phyloP scores from a whole-genome alignment of 2,797 vertebrate genomes.

The Carapus acus region DNA sequence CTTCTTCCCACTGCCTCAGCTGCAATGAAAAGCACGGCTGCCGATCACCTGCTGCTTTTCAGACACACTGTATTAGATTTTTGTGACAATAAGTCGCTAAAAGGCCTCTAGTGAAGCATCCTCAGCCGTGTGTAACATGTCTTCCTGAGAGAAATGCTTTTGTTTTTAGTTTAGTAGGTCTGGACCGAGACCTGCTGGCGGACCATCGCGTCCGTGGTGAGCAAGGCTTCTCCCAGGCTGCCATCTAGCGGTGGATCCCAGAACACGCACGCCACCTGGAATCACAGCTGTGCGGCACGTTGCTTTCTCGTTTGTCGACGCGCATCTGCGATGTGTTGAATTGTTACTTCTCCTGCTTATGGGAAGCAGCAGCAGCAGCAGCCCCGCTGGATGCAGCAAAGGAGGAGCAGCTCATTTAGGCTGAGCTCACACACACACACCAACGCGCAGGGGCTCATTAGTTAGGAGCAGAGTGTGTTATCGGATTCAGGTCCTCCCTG shows the following conservation, averaged over 20 bases:
- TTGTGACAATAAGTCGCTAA: constrained; percentile 6
- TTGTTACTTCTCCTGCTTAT: too few relatives aligned
- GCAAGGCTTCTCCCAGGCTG: constrained; percentile 54
- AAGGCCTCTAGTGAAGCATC: background rate
- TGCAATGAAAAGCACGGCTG: constrained; percentile 10
- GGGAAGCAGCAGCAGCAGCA: too few relatives aligned
- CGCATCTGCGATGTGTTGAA: too few relatives aligned
- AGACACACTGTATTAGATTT: constrained; percentile 13
- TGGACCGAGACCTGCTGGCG: constrained; percentile 6
- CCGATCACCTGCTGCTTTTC: constrained; percentile 2
- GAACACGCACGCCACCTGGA: background rate
- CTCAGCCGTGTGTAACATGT: constrained; percentile 19
- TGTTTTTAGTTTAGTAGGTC: constrained; percentile 24
- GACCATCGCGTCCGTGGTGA: background rate
- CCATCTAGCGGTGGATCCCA: constrained; percentile 63
- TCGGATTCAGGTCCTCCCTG: constrained; percentile 44
- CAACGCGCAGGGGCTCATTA: constrained; percentile 31
- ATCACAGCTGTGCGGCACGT: too few relatives aligned
- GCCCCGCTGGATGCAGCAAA: too few relatives aligned
- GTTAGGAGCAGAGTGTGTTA: constrained; percentile 18
- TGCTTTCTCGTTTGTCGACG: too few relatives aligned
- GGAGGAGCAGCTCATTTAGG: background rate
- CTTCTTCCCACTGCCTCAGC: too few relatives aligned
- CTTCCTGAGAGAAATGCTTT: constrained; percentile 6
- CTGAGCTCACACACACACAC: background rate